Conservation (phyloP, 2,888 invertebrate species). For the Sphecodes monilicornis region DNA sequence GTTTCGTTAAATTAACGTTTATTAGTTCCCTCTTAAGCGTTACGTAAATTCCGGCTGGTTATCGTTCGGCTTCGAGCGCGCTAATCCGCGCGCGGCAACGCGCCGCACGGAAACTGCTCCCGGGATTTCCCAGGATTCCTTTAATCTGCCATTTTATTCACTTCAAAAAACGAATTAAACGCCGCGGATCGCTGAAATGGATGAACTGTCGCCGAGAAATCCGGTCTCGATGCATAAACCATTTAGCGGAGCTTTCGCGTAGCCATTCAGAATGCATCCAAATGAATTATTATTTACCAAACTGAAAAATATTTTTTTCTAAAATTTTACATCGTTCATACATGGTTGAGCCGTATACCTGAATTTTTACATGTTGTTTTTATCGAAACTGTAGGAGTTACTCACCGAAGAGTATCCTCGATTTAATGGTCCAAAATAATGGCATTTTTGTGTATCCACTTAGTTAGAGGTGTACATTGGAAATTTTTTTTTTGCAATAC, state of each 20-base stretch:
- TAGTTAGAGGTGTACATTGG: too few species aligned
- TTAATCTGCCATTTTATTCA: conserved; percentile 33
- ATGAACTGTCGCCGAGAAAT: background rate
- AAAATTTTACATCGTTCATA: background rate
- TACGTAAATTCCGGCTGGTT: conserved; percentile 70
- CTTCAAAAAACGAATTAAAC: conserved; percentile 16
- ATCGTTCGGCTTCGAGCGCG: conserved; percentile 63
- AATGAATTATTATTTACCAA: background rate
- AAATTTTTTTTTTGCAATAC: too few species aligned
- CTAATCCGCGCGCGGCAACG: conserved; percentile 64
- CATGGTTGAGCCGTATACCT: background rate
- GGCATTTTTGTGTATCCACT: too few species aligned
- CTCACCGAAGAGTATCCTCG: background rate
- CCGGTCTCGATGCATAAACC: background rate
- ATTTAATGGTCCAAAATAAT: too few species aligned
- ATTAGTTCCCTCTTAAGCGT: conserved; percentile 73
- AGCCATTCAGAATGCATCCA: too few species aligned
- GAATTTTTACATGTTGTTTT: background rate
- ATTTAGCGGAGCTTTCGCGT: background rate
- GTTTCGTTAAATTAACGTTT: conserved; percentile 78
- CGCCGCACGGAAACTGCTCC: conserved; percentile 57
- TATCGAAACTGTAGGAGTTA: background rate
- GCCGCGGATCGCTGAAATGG: background rate
- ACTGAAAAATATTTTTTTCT: background rate
- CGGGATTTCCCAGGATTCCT: conserved; percentile 57